Evolutionary conservation across 2,888 invertebrate genomes (phyloP).

Genomic region (Dugesia japonica): DNA sequence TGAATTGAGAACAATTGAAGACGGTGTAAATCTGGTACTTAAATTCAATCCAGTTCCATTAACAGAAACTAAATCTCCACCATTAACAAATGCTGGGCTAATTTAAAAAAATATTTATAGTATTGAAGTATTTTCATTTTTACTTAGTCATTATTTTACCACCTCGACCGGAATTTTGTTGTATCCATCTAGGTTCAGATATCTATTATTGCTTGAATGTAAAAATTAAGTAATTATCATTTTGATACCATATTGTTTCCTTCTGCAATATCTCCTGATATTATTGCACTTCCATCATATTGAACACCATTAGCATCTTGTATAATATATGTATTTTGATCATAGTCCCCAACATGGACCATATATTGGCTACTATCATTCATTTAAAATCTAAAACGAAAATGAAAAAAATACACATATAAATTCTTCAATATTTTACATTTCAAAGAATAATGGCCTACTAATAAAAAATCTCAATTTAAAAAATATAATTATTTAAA

Average conservation of each 20-base stretch:
- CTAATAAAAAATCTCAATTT: too few relatives aligned
- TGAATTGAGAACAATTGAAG: not conserved
- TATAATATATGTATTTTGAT: not conserved
- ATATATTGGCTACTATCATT: not conserved
- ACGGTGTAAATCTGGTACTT: not conserved
- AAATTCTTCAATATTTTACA: too few relatives aligned
- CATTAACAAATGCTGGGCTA: not conserved
- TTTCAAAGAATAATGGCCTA: too few relatives aligned
- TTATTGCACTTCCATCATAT: not conserved
- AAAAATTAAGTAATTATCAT: not conserved
- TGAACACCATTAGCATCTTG: constrained; percentile 4
- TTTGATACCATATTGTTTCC: not conserved
- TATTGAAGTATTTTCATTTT: not conserved
- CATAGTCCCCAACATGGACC: not conserved
- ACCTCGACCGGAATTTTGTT: not conserved
- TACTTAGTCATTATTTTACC: not conserved
- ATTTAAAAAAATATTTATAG: not conserved
- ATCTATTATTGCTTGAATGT: not conserved
- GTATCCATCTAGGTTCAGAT: not conserved
- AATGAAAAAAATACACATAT: too few relatives aligned
- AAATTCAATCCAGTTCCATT: constrained; percentile 9
- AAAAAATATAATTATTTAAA: too few relatives aligned
- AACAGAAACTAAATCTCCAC: not conserved
- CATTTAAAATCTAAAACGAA: not conserved
- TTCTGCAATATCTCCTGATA: not conserved